Percentiles rank a stretch among this genome's conserved stretches.
Evolutionary conservation across 2,797 vertebrate species (phyloP).

Genomic region (Prunella strophiata): DNA sequence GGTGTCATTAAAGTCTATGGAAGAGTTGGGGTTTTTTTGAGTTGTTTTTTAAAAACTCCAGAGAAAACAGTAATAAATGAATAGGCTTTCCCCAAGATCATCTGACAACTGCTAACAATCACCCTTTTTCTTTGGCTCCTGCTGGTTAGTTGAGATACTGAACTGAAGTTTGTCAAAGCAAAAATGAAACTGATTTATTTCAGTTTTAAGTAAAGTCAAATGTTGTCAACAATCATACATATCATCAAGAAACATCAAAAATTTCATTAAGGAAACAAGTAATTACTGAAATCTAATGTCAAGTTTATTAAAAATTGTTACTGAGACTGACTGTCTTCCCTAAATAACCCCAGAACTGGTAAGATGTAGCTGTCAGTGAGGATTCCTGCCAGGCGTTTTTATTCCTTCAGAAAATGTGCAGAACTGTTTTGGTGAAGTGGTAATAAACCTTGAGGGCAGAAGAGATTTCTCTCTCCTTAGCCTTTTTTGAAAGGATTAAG

Average conservation of each 20-base stretch:
- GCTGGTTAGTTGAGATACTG: background rate
- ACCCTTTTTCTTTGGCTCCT: background rate
- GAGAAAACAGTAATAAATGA: background rate
- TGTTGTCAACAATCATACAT: background rate
- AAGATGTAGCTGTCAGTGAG: background rate
- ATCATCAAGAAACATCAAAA: background rate
- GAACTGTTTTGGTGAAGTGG: background rate
- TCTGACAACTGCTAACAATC: background rate
- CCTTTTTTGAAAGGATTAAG: slow-evolving; percentile 5
- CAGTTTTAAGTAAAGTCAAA: background rate
- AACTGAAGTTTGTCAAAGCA: slow-evolving; percentile 4
- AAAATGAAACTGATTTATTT: slow-evolving; percentile 35
- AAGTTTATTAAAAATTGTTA: background rate
- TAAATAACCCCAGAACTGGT: background rate
- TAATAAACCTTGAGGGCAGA: slow-evolving; percentile 9
- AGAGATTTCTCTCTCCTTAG: slow-evolving; percentile 2
- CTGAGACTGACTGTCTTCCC: background rate
- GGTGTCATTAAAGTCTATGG: background rate
- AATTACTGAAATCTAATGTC: background rate
- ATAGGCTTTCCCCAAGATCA: background rate
- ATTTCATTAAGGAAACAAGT: background rate
- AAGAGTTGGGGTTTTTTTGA: background rate
- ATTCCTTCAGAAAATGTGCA: background rate
- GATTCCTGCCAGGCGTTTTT: background rate
- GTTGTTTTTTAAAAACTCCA: background rate